A percentile compares a stretch with the other conserved stretches of the same genome.
These are phyloP conservation scores for Amphipyra tragopoginis DNA, from an alignment of 2,888 invertebrate genomes.

Conservation along the genomic window DNA sequence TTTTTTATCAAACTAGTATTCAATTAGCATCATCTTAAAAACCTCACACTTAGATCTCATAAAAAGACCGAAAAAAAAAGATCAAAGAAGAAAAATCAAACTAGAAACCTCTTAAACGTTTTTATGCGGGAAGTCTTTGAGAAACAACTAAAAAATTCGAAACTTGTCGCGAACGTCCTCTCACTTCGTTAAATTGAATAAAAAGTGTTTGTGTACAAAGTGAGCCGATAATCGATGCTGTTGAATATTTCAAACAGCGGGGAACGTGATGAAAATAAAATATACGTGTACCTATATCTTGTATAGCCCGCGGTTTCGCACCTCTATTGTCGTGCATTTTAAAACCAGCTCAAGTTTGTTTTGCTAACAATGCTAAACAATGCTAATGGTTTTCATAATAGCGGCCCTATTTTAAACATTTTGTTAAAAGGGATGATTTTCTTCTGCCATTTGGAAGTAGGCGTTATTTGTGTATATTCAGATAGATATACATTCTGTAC, in stretches of 20 bases:
- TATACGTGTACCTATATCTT: slow-evolving; percentile 46
- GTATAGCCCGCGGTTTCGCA: slow-evolving; percentile 61
- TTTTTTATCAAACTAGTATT: too few species aligned
- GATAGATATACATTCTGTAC: too few species aligned
- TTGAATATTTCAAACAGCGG: slow-evolving; percentile 84
- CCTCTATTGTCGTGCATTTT: slow-evolving; percentile 71
- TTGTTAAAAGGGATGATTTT: slow-evolving; percentile 47
- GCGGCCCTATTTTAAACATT: slow-evolving; percentile 61
- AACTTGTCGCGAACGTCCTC: slow-evolving; percentile 62
- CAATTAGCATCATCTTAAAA: too few species aligned
- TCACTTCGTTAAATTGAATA: slow-evolving; percentile 79
- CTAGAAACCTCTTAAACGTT: slow-evolving; percentile 36
- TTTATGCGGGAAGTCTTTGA: slow-evolving; percentile 39
- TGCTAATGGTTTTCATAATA: slow-evolving; percentile 71
- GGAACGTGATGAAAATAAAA: slow-evolving; percentile 82
- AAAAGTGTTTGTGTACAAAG: slow-evolving; percentile 85
- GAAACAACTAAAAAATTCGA: slow-evolving; percentile 58
- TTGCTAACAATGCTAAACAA: slow-evolving; percentile 67
- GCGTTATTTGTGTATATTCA: slow-evolving; percentile 8
- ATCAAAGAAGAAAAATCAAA: slow-evolving; percentile 26
- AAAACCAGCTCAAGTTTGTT: slow-evolving; percentile 70
- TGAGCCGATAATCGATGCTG: slow-evolving; percentile 84
- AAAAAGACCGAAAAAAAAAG: slow-evolving; percentile 13
- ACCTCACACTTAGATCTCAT: too few species aligned
- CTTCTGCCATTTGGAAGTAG: slow-evolving; percentile 28